Percentiles rank a stretch among this genome's conserved stretches.
These are phyloP conservation scores for Buathra laborator DNA, from an alignment of 2,888 invertebrate genomes.

Conservation along the genomic window DNA sequence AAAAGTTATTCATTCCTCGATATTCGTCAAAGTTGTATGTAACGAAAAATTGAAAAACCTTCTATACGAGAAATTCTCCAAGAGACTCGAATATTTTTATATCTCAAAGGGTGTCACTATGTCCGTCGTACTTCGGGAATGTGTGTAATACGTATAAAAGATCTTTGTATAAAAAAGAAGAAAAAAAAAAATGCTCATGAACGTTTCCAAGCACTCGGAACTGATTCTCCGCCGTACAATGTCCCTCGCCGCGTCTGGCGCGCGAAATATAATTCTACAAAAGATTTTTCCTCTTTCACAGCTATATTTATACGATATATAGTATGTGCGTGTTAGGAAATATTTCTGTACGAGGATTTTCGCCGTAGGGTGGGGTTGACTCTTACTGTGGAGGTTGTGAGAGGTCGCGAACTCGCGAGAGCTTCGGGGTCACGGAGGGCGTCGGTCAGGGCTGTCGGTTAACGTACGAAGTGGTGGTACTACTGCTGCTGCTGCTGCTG, in stretches of 20 bases:
- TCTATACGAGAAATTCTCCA: not conserved
- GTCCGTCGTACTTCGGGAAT: not conserved
- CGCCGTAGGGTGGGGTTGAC: not conserved
- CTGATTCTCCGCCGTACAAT: not conserved
- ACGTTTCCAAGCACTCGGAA: not conserved
- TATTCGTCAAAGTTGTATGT: too few species aligned
- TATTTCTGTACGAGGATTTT: not conserved
- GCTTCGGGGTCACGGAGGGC: slow-evolving; percentile 58
- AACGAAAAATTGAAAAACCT: not conserved
- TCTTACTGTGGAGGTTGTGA: slow-evolving; percentile 44
- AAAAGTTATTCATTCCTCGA: too few species aligned
- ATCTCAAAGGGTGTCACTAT: not conserved
- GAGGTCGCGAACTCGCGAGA: slow-evolving; percentile 60
- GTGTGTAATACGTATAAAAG: not conserved
- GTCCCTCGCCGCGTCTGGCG: not conserved
- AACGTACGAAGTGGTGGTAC: slow-evolving; percentile 37
- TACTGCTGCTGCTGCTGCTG: not conserved
- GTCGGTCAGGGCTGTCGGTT: slow-evolving; percentile 62
- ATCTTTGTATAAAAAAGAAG: not conserved
- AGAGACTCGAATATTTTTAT: not conserved
- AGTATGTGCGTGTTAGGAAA: not conserved
- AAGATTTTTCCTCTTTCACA: not conserved
- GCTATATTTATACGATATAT: not conserved
- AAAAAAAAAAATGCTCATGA: not conserved
- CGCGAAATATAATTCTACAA: not conserved